Percentiles rank a stretch among this genome's conserved stretches.
phyloP scores from a whole-genome alignment of 2,888 invertebrate genomes.

The Cybosia mesomella region DNA sequence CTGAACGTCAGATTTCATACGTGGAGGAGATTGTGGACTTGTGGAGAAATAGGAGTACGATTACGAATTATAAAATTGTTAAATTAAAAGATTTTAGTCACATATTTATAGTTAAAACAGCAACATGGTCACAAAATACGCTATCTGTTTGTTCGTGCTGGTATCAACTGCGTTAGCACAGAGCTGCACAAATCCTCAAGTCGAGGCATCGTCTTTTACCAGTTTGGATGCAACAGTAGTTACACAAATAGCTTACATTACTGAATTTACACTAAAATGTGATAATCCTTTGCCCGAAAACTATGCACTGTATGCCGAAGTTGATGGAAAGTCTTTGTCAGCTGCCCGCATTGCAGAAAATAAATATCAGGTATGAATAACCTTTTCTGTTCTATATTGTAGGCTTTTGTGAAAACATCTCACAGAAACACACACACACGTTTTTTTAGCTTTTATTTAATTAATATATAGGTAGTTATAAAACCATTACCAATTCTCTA shows the following conservation, averaged over 20 bases:
- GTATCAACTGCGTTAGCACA: slow-evolving; percentile 65
- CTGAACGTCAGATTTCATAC: slow-evolving; percentile 43
- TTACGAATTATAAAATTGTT: slow-evolving; percentile 32
- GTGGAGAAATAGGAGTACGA: not conserved
- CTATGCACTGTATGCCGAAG: slow-evolving; percentile 95
- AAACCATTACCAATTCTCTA: no score
- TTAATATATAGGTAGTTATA: no score
- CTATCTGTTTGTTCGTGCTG: slow-evolving; percentile 65
- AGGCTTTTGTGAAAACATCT: not conserved
- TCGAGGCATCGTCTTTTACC: slow-evolving; percentile 93
- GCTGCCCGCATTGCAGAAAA: slow-evolving; percentile 92
- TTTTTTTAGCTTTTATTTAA: not conserved
- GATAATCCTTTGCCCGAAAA: slow-evolving; percentile 88
- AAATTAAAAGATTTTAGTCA: slow-evolving; percentile 58
- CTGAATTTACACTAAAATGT: slow-evolving; percentile 96
- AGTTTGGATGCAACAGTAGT: slow-evolving; percentile 97
- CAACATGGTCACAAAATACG: slow-evolving; percentile 82
- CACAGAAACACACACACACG: not conserved
- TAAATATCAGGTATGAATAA: slow-evolving; percentile 92
- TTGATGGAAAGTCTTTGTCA: slow-evolving; percentile 94
- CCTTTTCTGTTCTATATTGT: slow-evolving; percentile 15
- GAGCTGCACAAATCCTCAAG: slow-evolving; percentile 88
- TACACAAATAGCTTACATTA: slow-evolving; percentile 95
- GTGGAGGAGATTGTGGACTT: slow-evolving; percentile 41
- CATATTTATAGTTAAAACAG: slow-evolving; percentile 56